These are phyloP conservation scores for Rhipidura dahli DNA, from an alignment of 2,113 vertebrate species.

Conservation along the genomic window DNA sequence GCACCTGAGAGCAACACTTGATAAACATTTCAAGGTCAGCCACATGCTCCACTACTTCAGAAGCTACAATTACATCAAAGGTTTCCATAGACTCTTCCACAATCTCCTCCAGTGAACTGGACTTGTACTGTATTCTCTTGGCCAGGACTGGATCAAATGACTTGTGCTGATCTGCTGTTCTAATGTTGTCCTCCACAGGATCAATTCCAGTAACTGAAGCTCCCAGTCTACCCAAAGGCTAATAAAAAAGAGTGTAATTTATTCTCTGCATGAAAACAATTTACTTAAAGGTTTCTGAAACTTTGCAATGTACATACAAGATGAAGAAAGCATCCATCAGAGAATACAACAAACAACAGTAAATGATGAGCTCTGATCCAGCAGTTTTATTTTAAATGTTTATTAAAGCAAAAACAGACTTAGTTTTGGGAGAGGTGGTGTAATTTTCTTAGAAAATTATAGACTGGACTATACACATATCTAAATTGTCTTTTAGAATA, in stretches of 20 bases:
- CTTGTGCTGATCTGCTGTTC: slow-evolving; percentile 83
- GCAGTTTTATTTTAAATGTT: not conserved
- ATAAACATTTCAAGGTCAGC: slow-evolving; percentile 86
- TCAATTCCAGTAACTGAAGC: slow-evolving; percentile 89
- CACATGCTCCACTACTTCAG: slow-evolving; percentile 96
- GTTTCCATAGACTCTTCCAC: slow-evolving; percentile 70
- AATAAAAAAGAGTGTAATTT: slow-evolving; percentile 36
- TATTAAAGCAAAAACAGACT: not conserved
- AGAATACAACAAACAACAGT: not conserved
- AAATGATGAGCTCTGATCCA: not conserved
- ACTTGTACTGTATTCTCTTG: slow-evolving; percentile 79
- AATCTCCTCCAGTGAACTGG: slow-evolving; percentile 86
- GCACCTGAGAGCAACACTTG: slow-evolving; percentile 81
- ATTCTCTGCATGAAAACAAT: slow-evolving; percentile 38
- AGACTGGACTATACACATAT: not conserved
- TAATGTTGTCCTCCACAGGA: slow-evolving; percentile 89
- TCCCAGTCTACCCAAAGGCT: slow-evolving; percentile 93
- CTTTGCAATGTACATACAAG: not conserved
- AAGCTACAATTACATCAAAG: slow-evolving; percentile 91
- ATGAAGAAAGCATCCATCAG: not conserved
- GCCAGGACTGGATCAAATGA: slow-evolving; percentile 84
- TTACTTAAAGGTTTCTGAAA: not conserved
- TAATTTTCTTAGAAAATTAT: not conserved
- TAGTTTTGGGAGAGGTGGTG: not conserved
- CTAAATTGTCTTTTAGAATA: not conserved